Conservation (phyloP, 2,888 invertebrate genomes). For the Elegia similella region DNA sequence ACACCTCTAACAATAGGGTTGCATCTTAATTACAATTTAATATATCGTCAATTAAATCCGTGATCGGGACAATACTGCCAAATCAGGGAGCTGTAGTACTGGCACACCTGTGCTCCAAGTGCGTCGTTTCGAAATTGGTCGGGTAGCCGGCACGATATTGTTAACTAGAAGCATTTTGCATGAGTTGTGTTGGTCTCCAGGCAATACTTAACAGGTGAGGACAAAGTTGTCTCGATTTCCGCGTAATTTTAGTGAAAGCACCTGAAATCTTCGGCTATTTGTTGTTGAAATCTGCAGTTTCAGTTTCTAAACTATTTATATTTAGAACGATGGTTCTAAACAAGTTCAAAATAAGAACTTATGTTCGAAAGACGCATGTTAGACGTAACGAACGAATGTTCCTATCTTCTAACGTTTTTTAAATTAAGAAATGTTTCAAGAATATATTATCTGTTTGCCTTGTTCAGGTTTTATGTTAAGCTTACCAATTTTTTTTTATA, state of each 20-base stretch:
- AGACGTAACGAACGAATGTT: neutral
- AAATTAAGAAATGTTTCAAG: too few species aligned
- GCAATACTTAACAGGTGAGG: slow-evolving; percentile 40
- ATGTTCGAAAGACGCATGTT: too few species aligned
- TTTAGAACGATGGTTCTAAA: neutral
- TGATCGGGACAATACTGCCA: slow-evolving; percentile 58
- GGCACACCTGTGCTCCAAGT: slow-evolving; percentile 22
- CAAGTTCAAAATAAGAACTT: too few species aligned
- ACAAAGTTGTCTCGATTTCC: slow-evolving; percentile 40
- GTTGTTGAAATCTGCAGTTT: neutral
- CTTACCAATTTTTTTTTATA: too few species aligned
- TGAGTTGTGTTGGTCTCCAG: slow-evolving; percentile 40
- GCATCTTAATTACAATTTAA: slow-evolving; percentile 78
- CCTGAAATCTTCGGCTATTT: slow-evolving; percentile 9
- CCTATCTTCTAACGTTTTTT: neutral
- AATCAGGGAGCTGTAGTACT: slow-evolving; percentile 42
- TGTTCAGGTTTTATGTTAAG: too few species aligned
- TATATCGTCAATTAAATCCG: slow-evolving; percentile 77
- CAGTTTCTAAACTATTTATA: neutral
- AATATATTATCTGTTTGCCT: too few species aligned
- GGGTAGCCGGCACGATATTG: slow-evolving; percentile 35
- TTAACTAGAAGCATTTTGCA: slow-evolving; percentile 34
- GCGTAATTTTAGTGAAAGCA: slow-evolving; percentile 16
- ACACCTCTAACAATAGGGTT: slow-evolving; percentile 61
- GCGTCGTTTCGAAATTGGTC: slow-evolving; percentile 32